These are phyloP conservation scores for Thinocorus orbignyianus DNA, from an alignment of 2,113 vertebrate genomes.

Conservation along the genomic window DNA sequence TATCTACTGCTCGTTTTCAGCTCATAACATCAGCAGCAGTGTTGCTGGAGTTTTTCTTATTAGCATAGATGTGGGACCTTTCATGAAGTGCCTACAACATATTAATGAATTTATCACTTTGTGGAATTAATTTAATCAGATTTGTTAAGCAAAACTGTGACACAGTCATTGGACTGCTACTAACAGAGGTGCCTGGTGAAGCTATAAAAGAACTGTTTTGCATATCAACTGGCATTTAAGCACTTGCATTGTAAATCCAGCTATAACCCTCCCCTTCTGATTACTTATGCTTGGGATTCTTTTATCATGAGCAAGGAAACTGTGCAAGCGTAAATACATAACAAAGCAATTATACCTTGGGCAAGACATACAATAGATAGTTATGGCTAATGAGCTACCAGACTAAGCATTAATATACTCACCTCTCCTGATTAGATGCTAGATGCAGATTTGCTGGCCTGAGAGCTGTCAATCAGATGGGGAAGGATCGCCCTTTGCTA, in stretches of 20 bases:
- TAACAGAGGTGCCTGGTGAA: not conserved
- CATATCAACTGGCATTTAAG: not conserved
- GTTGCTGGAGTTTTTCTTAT: not conserved
- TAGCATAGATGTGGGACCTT: not conserved
- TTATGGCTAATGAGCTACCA: not conserved
- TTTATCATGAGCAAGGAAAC: not conserved
- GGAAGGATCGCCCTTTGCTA: not conserved
- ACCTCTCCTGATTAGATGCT: not conserved
- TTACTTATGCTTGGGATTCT: not conserved
- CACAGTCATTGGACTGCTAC: not conserved
- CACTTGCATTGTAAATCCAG: not conserved
- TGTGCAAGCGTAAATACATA: not conserved
- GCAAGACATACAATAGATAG: not conserved
- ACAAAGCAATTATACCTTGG: not conserved
- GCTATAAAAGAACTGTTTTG: not conserved
- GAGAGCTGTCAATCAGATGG: not conserved
- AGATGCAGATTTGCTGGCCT: not conserved
- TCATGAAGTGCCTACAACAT: not conserved
- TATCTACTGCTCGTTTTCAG: not conserved
- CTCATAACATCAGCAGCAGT: not conserved
- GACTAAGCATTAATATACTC: not conserved
- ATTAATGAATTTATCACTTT: not conserved
- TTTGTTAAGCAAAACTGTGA: not conserved
- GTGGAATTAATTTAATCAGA: not conserved
- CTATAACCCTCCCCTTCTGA: not conserved